Percentiles rank a stretch among this genome's conserved stretches.
These are phyloP conservation scores for Cabera pusaria DNA, from an alignment of 2,888 invertebrate species.

Conservation along the genomic window DNA sequence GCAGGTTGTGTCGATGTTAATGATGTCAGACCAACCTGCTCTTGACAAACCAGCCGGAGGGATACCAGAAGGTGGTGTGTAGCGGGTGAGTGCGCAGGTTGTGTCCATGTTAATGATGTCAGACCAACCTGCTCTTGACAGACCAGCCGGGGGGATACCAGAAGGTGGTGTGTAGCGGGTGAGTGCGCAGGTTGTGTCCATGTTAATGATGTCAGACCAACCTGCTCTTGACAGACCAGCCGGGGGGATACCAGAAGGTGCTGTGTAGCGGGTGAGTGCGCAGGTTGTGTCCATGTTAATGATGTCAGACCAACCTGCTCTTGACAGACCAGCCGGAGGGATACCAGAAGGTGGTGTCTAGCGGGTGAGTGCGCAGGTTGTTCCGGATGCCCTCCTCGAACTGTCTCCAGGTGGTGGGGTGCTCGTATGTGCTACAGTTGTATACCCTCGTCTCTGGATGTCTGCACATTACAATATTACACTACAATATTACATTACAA, in stretches of 20 bases:
- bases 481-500: too few species aligned
- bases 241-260: conserved; percentile 87
- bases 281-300: too few species aligned
- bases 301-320: too few species aligned
- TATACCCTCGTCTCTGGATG: conserved; percentile 82
- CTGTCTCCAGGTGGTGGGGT: conserved; percentile 88
- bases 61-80: conserved; percentile 87
- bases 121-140: conserved; percentile 54
- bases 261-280: conserved; percentile 84
- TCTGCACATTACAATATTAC: too few species aligned
- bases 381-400: conserved; percentile 80
- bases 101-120: too few species aligned
- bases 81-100: conserved; percentile 83
- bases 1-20: too few species aligned
- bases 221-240: conserved; percentile 63
- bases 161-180: conserved; percentile 85
- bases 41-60: conserved; percentile 78
- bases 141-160: conserved; percentile 86
- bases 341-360: conserved; percentile 87
- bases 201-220: too few species aligned
- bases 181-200: conserved; percentile 72
- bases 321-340: conserved; percentile 81
- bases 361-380: conserved; percentile 81
- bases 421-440: conserved; percentile 89
- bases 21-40: too few species aligned